Conservation (phyloP, 1,140 invertebrate species). For the Teleopsis dalmanni region DNA sequence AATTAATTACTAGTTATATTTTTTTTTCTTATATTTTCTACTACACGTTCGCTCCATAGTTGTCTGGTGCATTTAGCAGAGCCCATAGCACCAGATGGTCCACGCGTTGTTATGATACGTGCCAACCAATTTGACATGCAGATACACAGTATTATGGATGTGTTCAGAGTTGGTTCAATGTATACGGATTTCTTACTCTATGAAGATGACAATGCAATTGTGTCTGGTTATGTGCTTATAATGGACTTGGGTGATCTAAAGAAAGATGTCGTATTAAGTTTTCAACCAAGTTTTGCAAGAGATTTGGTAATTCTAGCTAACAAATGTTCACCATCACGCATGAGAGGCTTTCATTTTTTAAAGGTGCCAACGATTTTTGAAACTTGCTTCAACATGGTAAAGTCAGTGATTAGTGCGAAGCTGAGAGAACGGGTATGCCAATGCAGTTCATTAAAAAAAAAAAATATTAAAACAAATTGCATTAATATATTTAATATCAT, state of each 20-base stretch:
- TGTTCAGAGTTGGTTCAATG: constrained; percentile 32
- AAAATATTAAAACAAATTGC: neutral
- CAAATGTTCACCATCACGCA: constrained; percentile 46
- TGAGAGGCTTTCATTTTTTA: constrained; percentile 46
- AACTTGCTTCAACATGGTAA: constrained; percentile 41
- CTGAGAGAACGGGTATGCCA: constrained; percentile 41
- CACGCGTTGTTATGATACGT: constrained; percentile 43
- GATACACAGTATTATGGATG: constrained; percentile 25
- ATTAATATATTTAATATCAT: neutral
- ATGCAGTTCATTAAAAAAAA: neutral
- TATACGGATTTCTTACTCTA: constrained; percentile 30
- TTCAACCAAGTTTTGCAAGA: constrained; percentile 42
- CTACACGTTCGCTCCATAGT: constrained; percentile 7
- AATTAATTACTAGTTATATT: neutral
- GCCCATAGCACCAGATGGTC: constrained; percentile 34
- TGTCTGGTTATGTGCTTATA: constrained; percentile 39
- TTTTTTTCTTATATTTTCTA: neutral
- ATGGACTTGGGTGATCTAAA: constrained; percentile 39
- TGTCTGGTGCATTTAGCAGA: constrained; percentile 23
- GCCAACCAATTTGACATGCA: constrained; percentile 39
- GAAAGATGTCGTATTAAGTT: constrained; percentile 41
- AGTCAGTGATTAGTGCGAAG: constrained; percentile 44
- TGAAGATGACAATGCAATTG: constrained; percentile 29
- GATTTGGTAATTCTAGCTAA: constrained; percentile 37
- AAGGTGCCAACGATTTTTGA: constrained; percentile 44